A percentile compares a stretch with the other conserved stretches of the same genome.
These are phyloP conservation scores for Ophraella communa DNA, from an alignment of 2,888 invertebrate species.

Conservation along the genomic window DNA sequence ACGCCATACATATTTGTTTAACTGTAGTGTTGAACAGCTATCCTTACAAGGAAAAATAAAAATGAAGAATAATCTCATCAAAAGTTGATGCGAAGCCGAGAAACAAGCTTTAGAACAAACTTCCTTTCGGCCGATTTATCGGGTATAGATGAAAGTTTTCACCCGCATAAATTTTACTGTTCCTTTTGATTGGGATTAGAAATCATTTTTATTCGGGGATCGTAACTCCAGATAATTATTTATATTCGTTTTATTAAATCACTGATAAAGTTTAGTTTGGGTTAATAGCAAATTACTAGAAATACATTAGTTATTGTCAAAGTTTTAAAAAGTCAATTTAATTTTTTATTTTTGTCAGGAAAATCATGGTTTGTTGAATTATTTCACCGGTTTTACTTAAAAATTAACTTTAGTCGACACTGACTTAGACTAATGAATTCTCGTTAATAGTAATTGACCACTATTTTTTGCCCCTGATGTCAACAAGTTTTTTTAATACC, in stretches of 20 bases:
- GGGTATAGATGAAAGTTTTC: slow-evolving; percentile 36
- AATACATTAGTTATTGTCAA: too few species aligned
- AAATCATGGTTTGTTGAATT: too few species aligned
- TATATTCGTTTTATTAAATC: background rate
- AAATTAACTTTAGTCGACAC: too few species aligned
- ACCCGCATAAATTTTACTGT: slow-evolving; percentile 33
- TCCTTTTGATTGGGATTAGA: slow-evolving; percentile 22
- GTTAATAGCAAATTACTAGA: too few species aligned
- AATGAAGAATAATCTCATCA: slow-evolving; percentile 37
- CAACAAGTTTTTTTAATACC: too few species aligned
- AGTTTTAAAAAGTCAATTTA: too few species aligned
- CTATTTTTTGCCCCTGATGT: too few species aligned
- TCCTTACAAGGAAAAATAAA: slow-evolving; percentile 30
- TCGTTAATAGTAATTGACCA: too few species aligned
- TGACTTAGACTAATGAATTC: too few species aligned
- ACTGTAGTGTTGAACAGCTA: background rate
- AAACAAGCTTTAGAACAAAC: slow-evolving; percentile 34
- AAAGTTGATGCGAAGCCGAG: slow-evolving; percentile 35
- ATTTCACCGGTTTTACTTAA: too few species aligned
- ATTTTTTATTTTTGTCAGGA: too few species aligned
- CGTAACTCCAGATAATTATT: background rate
- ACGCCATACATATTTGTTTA: background rate
- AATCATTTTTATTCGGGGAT: slow-evolving; percentile 3
- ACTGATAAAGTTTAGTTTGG: background rate
- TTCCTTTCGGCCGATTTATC: slow-evolving; percentile 37